Conservation (phyloP, 2,113 vertebrate species). For the Oryzias javanicus region DNA sequence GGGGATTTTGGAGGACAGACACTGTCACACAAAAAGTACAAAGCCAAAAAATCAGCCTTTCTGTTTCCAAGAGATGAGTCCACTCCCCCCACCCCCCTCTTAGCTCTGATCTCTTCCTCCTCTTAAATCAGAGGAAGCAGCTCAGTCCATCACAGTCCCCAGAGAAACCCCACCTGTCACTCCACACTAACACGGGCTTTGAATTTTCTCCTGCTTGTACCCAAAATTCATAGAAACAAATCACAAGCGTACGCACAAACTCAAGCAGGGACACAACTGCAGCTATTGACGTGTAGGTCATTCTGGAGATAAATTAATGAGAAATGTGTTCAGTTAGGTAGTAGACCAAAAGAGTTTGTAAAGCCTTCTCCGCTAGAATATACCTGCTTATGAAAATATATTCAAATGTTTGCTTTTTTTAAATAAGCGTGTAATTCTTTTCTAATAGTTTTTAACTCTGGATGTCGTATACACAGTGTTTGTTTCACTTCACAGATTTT, state of each 20-base stretch:
- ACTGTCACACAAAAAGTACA: conserved; percentile 63
- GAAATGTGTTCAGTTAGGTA: conserved; percentile 22
- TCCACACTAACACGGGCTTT: conserved; percentile 52
- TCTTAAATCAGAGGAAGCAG: conserved; percentile 61
- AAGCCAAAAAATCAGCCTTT: conserved; percentile 66
- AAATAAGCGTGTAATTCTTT: too few relatives aligned
- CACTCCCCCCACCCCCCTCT: conserved; percentile 1
- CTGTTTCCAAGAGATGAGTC: conserved; percentile 60
- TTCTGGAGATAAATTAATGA: conserved; percentile 24
- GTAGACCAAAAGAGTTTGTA: conserved; percentile 4
- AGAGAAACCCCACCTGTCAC: conserved; percentile 69
- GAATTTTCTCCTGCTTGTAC: conserved; percentile 40
- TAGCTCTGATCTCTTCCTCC: conserved; percentile 57
- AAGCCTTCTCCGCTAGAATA: too few relatives aligned
- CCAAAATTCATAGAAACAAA: conserved; percentile 51
- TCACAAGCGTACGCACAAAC: conserved; percentile 13
- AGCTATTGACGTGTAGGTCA: background rate
- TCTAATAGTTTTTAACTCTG: too few relatives aligned
- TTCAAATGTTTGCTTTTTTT: too few relatives aligned
- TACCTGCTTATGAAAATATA: too few relatives aligned
- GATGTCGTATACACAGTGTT: too few relatives aligned
- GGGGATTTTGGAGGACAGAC: conserved; percentile 62
- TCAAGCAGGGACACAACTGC: background rate
- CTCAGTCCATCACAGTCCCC: conserved; percentile 68
- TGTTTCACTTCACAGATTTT: too few relatives aligned